Conservation (phyloP, 1,140 invertebrate species). For the Drosophila willistoni region DNA sequence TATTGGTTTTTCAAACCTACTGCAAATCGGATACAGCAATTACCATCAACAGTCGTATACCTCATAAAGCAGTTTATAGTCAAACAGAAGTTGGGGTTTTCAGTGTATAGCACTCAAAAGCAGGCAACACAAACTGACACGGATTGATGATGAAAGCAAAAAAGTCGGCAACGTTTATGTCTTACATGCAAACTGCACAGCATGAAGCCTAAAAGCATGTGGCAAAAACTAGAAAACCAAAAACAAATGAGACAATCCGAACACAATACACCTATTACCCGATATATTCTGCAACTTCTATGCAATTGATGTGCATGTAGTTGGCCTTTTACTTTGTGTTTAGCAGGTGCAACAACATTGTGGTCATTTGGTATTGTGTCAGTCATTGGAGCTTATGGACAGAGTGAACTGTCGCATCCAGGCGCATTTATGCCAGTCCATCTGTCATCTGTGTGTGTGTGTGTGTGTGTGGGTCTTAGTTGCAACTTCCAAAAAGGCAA, state of each 20-base stretch:
- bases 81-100: background rate
- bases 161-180: conserved; percentile 43
- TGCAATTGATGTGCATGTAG: background rate
- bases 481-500: conserved; percentile 35
- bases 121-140: conserved; percentile 23
- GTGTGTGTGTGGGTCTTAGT: background rate
- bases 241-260: too few relatives aligned
- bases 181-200: background rate
- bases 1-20: background rate
- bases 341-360: background rate
- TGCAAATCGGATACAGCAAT: background rate
- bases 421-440: background rate
- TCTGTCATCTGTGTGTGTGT: background rate
- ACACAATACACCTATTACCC: too few relatives aligned
- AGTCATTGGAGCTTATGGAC: background rate
- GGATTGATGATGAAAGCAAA: conserved; percentile 1
- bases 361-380: background rate
- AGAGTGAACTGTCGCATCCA: conserved; percentile 7
- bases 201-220: conserved; percentile 28
- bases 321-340: background rate
- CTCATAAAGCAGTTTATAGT: background rate
- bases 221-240: too few relatives aligned
- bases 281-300: background rate
- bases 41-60: background rate
- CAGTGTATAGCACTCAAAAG: conserved; percentile 37